A percentile compares a stretch with the other conserved stretches of the same genome.
Evolutionary conservation across 2,888 invertebrate genomes (phyloP).

Genomic region (Cyaniris semiargus): DNA sequence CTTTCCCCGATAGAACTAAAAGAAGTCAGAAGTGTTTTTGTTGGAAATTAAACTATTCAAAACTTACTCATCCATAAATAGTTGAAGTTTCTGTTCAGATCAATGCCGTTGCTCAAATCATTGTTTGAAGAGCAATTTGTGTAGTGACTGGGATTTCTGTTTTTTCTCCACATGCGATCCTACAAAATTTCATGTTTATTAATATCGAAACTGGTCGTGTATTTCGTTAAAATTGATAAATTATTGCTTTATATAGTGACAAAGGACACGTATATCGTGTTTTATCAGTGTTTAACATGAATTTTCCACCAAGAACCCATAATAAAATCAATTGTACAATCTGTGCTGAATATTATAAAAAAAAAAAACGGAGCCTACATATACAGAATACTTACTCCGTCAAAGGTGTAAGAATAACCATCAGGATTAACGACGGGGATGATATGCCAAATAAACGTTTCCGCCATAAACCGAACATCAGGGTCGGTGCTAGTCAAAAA

Average conservation of each 20-base stretch:
- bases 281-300: too few species aligned
- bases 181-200: constrained; percentile 61
- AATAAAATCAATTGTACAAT: too few species aligned
- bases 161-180: constrained; percentile 86
- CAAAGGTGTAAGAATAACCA: constrained; percentile 85
- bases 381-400: constrained; percentile 68
- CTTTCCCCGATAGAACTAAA: too few species aligned
- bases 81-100: constrained; percentile 60
- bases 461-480: constrained; percentile 79
- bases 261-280: too few species aligned
- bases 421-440: constrained; percentile 87
- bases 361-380: too few species aligned
- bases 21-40: neutral
- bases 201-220: too few species aligned
- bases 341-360: too few species aligned
- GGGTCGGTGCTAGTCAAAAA: constrained; percentile 82
- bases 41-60: neutral
- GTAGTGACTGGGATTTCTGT: constrained; percentile 56
- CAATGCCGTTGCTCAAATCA: constrained; percentile 53
- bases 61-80: constrained; percentile 63
- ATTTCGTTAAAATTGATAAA: too few species aligned
- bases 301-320: too few species aligned
- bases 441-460: constrained; percentile 87
- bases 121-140: constrained; percentile 45
- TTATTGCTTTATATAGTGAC: too few species aligned